A percentile compares a stretch with the other conserved stretches of the same genome.
phyloP scores from a whole-genome alignment of 2,888 invertebrate genomes.

The Rhingia campestris region DNA sequence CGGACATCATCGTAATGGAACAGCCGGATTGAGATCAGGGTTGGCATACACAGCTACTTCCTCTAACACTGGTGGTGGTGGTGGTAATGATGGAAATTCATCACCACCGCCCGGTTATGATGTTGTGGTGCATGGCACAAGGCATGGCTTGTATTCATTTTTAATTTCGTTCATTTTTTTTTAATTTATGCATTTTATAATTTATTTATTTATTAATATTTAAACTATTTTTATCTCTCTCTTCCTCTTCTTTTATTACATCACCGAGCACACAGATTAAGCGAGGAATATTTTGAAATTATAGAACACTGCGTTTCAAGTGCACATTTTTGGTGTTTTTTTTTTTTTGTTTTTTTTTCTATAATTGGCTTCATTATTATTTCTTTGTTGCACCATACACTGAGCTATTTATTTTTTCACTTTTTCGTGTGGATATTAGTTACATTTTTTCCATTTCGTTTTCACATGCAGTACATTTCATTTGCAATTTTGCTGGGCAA shows the following conservation, averaged over 20 bases:
- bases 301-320: constrained; percentile 17
- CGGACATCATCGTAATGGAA: constrained; percentile 79
- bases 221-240: constrained; percentile 1
- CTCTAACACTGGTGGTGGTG: constrained; percentile 75
- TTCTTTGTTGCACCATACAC: constrained; percentile 10
- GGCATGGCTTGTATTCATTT: constrained; percentile 82
- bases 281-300: constrained; percentile 30
- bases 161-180: constrained; percentile 60
- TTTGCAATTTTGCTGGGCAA: constrained; percentile 25
- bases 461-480: constrained; percentile 19
- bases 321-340: constrained; percentile 45
- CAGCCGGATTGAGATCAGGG: constrained; percentile 82
- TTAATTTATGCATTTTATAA: constrained; percentile 32
- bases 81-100: constrained; percentile 79
- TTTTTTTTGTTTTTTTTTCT: constrained; percentile 30
- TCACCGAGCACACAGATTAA: constrained; percentile 37
- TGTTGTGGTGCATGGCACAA: constrained; percentile 84
- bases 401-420: constrained; percentile 23
- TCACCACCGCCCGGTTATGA: constrained; percentile 83
- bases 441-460: constrained; percentile 36
- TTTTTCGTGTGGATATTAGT: constrained; percentile 14
- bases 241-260: constrained; percentile 22
- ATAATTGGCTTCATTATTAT: too few species aligned
- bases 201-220: constrained; percentile 52
- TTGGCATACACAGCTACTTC: constrained; percentile 80